Conservation (phyloP, 2,888 invertebrate genomes). For the Pantelozetes paolii region DNA sequence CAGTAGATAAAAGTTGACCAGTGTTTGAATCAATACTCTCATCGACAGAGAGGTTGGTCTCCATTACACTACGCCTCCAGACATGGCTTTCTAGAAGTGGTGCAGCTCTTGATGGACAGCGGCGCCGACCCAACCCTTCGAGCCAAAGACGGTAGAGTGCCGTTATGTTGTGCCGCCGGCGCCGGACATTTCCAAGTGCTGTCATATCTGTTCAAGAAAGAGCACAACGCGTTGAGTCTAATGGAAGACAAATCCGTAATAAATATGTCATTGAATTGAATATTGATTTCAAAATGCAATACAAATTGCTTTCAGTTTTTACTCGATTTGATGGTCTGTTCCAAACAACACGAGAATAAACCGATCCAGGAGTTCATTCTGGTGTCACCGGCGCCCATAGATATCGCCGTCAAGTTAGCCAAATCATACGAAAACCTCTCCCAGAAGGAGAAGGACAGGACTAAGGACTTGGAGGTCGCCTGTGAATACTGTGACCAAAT, state of each 20-base stretch:
- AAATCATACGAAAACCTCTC: constrained; percentile 66
- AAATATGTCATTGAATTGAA: neutral
- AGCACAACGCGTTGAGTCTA: constrained; percentile 91
- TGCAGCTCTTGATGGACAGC: constrained; percentile 86
- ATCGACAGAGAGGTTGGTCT: constrained; percentile 77
- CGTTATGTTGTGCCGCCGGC: constrained; percentile 96
- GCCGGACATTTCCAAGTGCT: constrained; percentile 94
- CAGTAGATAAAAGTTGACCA: too few relatives aligned
- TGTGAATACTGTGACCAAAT: constrained; percentile 94
- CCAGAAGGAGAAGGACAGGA: constrained; percentile 86
- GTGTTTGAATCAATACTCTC: neutral
- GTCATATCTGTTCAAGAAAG: constrained; percentile 91
- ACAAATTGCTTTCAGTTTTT: constrained; percentile 62
- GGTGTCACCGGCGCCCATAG: constrained; percentile 98
- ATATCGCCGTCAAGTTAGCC: constrained; percentile 95
- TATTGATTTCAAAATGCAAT: neutral
- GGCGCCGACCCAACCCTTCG: constrained; percentile 92
- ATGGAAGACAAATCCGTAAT: constrained; percentile 90
- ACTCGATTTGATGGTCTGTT: constrained; percentile 96
- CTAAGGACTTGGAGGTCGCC: constrained; percentile 90
- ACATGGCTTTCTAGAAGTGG: constrained; percentile 90
- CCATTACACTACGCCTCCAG: constrained; percentile 88
- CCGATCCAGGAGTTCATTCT: constrained; percentile 96
- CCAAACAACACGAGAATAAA: constrained; percentile 86
- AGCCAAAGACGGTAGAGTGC: constrained; percentile 90